Evolutionary conservation across 2,888 invertebrate species (phyloP).

Genomic region (Apotomis turbidana): DNA sequence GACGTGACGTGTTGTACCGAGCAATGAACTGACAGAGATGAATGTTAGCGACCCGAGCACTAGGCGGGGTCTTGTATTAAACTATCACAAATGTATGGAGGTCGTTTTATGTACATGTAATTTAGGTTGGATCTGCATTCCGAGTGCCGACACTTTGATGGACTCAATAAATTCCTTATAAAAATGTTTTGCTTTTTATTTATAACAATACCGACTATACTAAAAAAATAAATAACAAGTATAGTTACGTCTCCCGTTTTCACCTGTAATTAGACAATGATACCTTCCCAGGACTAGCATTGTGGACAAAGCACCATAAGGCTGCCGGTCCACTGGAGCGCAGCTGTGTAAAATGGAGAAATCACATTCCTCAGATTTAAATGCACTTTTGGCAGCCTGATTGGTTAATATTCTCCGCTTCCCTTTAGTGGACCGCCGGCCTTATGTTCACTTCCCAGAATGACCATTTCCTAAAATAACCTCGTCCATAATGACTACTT

Average conservation of each 20-base stretch:
- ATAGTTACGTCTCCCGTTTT: neutral
- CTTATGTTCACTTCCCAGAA: too few species aligned
- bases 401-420: too few species aligned
- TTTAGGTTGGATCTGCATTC: conserved; percentile 79
- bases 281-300: too few species aligned
- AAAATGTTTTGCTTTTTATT: conserved; percentile 45
- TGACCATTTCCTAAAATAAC: too few species aligned
- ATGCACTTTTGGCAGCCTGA: too few species aligned
- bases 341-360: too few species aligned
- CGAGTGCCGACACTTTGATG: conserved; percentile 80
- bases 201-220: neutral
- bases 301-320: too few species aligned
- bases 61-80: conserved; percentile 37
- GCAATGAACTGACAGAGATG: conserved; percentile 25
- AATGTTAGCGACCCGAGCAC: conserved; percentile 22
- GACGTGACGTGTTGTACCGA: conserved; percentile 23
- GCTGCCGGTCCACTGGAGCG: too few species aligned
- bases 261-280: too few species aligned
- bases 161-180: conserved; percentile 73
- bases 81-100: conserved; percentile 49
- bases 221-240: neutral
- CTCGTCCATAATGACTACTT: too few species aligned
- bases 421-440: too few species aligned
- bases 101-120: conserved; percentile 61
- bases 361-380: too few species aligned